Evolutionary conservation across 2,797 vertebrate genomes (phyloP).

Genomic region (Clarias platycephalus): DNA sequence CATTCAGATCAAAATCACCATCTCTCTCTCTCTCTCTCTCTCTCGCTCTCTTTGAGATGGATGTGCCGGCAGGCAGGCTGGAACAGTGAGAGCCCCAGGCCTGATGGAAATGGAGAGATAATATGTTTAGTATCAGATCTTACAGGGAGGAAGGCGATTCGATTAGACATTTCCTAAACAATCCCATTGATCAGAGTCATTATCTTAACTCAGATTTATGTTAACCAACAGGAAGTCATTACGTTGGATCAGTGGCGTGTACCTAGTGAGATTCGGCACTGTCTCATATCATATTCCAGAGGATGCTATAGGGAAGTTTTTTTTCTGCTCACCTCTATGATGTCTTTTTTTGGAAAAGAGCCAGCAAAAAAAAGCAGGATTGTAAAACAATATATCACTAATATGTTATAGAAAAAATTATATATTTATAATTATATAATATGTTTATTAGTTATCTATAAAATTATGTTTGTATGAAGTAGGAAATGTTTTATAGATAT

Average conservation of each 20-base stretch:
- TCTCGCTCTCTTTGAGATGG: slow-evolving; percentile 38
- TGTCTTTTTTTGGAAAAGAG: background rate
- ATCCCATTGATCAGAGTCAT: slow-evolving; percentile 63
- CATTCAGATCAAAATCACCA: slow-evolving; percentile 47
- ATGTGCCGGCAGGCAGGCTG: slow-evolving; percentile 42
- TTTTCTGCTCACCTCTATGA: slow-evolving; percentile 9
- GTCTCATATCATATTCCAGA: slow-evolving; percentile 50
- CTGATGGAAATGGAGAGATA: slow-evolving; percentile 62
- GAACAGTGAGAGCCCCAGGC: slow-evolving; percentile 47
- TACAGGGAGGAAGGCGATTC: slow-evolving; percentile 57
- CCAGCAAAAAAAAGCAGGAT: background rate
- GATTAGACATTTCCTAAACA: slow-evolving; percentile 61
- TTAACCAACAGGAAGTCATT: slow-evolving; percentile 60
- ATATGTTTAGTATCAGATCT: slow-evolving; percentile 63
- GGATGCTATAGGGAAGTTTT: slow-evolving; percentile 32
- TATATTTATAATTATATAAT: no score
- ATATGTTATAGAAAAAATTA: background rate
- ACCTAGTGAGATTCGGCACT: slow-evolving; percentile 25
- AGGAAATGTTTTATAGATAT: background rate
- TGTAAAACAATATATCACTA: background rate
- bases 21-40: slow-evolving; percentile 7
- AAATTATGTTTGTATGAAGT: background rate
- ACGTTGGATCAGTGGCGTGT: slow-evolving; percentile 41
- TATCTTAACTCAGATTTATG: slow-evolving; percentile 61
- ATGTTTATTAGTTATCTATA: background rate